Evolutionary conservation across 2,797 vertebrate genomes (phyloP).

Genomic region (Enteromius mattozi): DNA sequence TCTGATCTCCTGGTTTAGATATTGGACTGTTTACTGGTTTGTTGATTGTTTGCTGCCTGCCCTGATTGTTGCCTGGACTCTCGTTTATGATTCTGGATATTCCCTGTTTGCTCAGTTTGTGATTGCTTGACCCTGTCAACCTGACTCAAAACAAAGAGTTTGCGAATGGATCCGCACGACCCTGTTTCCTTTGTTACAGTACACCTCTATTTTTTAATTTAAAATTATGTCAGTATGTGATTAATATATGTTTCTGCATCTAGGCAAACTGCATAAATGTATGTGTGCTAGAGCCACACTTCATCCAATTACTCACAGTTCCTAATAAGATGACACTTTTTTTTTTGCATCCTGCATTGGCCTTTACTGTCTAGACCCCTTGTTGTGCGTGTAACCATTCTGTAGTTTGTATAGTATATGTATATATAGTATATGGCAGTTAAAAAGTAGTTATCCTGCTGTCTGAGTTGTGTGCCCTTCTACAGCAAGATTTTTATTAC

Average conservation of each 20-base stretch:
- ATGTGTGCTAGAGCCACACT: not conserved
- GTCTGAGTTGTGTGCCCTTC: not conserved
- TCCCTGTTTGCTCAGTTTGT: no score
- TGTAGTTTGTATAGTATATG: not conserved
- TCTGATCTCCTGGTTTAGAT: no score
- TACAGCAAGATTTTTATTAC: not conserved
- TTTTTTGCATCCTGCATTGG: not conserved
- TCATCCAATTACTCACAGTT: not conserved
- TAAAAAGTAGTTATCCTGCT: constrained; percentile 15
- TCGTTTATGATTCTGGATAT: no score
- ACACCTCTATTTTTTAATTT: not conserved
- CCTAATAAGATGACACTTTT: not conserved
- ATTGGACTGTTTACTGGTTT: no score
- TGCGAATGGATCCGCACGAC: no score
- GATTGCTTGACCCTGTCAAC: no score
- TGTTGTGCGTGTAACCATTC: constrained; percentile 1
- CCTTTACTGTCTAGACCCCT: constrained; percentile 14
- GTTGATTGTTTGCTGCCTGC: no score
- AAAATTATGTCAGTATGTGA: not conserved
- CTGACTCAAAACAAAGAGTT: no score
- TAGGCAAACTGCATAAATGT: not conserved
- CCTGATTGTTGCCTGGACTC: no score
- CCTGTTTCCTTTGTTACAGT: no score
- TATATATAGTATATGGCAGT: constrained; percentile 12
- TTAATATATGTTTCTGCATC: not conserved